Evolutionary conservation across 1,140 invertebrate genomes (phyloP).

Genomic region (Heterodera carotae): DNA sequence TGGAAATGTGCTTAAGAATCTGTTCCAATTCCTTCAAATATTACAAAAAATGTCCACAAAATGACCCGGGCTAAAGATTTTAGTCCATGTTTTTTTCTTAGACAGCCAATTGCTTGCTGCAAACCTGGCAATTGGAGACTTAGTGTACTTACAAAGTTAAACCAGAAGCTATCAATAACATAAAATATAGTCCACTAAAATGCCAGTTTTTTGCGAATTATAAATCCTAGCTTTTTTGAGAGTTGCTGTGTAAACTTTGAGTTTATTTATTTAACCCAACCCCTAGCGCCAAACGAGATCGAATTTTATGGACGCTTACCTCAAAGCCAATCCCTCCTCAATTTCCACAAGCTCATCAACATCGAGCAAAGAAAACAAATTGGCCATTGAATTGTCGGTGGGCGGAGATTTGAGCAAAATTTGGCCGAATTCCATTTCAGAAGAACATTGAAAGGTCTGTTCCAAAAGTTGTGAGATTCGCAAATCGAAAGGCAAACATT

Average conservation of each 20-base stretch:
- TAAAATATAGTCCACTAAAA: too few relatives aligned
- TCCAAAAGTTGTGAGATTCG: neutral
- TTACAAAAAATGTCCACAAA: neutral
- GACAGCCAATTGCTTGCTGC: too few relatives aligned
- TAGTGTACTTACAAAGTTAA: too few relatives aligned
- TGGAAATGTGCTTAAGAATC: constrained; percentile 3
- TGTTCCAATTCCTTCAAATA: neutral
- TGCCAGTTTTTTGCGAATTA: too few relatives aligned
- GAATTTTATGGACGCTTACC: neutral
- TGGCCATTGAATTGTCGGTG: neutral
- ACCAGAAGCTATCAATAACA: too few relatives aligned
- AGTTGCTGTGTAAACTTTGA: too few relatives aligned
- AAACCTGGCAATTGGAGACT: too few relatives aligned
- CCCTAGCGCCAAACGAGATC: neutral
- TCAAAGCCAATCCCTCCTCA: neutral
- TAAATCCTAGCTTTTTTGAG: too few relatives aligned
- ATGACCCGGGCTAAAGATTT: too few relatives aligned
- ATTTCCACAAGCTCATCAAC: neutral
- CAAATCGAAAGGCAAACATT: neutral
- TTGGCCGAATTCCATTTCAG: neutral
- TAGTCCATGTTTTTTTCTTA: too few relatives aligned
- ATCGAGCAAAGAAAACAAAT: neutral
- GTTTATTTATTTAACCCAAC: neutral
- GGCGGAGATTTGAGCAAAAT: neutral
- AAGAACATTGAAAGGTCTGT: neutral